These are phyloP conservation scores for Prionailurus bengalensis DNA, from an alignment of 2,113 vertebrate genomes.

Conservation along the genomic window DNA sequence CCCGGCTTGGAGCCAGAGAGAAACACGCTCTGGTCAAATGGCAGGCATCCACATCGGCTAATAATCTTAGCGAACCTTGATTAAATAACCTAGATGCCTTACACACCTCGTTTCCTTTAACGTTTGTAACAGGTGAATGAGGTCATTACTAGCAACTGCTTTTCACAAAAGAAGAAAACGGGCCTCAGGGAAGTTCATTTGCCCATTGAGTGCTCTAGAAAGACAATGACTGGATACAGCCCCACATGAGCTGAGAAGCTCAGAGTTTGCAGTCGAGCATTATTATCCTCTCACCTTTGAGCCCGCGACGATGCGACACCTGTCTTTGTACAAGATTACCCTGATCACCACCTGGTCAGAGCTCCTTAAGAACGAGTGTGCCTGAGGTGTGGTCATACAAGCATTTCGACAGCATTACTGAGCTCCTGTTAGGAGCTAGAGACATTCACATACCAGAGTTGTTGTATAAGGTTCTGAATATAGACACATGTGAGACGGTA, in stretches of 20 bases:
- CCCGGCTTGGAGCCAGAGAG: background rate
- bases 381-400: too few species aligned
- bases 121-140: too few species aligned
- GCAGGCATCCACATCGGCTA: background rate
- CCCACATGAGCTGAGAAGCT: background rate
- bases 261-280: background rate
- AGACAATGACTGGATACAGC: too few species aligned
- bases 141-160: background rate
- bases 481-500: background rate
- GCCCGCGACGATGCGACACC: too few species aligned
- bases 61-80: too few species aligned
- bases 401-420: background rate
- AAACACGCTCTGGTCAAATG: background rate
- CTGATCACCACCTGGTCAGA: background rate
- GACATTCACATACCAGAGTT: background rate
- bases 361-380: too few species aligned
- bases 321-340: background rate
- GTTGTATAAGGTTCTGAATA: background rate
- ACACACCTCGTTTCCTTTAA: accelerated
- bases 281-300: too few species aligned
- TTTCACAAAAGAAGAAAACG: background rate
- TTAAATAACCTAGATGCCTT: background rate
- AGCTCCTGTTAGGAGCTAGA: background rate
- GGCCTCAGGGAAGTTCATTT: too few species aligned
- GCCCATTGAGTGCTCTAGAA: background rate